Base-by-base conservation (phyloP, 2,113 vertebrate species). In the Pangasianodon gigas region DNA sequence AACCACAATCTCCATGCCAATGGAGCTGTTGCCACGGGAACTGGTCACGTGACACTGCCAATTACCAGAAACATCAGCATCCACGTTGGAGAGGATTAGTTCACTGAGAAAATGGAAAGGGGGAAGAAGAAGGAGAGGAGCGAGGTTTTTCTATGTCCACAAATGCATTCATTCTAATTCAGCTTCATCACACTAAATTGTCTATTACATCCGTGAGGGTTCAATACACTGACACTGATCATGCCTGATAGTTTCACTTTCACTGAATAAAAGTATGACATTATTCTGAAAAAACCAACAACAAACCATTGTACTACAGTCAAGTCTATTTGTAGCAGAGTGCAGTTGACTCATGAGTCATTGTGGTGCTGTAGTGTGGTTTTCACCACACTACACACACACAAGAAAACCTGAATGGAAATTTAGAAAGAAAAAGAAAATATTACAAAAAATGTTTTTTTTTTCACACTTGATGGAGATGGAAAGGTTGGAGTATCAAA, bases 41-140 rank as follows among this genome's bases (percentile, higher is more conserved):
- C 96, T 97, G 93, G 95, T 97, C 93, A 98, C 96, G 90, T 97
- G 92, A 87, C 98, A 98, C 91, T 97, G 97, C 98, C 98, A 98
- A 6, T 94, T 93, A 93, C 98, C 98, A 26, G 96, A 93, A 26
- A 96, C 93, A 89, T 93, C 93, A 87, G 96, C 90, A 21, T 97
- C 96, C 21, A 98, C 97, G 93, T 97, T 97, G 93, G 96, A 96
- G 41, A 98, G 96, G 91, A 98, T 96, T 94, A 98, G 96, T 91
- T 98, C 98, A 79, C 98, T 98, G 92, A 41, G 54, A 86, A 82
- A 85, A 85, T 19, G 32, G 51, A 82, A 85, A 71, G 48, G 29
- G 32, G 60, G 84, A 37, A 84, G 52, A 85, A 86, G 48, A 84
- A 41, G 1, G 51, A 71, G n/a, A 58, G n/a, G 60, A 60, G 29